phyloP scores from a whole-genome alignment of 2,797 vertebrate species.

The Alca torda region DNA sequence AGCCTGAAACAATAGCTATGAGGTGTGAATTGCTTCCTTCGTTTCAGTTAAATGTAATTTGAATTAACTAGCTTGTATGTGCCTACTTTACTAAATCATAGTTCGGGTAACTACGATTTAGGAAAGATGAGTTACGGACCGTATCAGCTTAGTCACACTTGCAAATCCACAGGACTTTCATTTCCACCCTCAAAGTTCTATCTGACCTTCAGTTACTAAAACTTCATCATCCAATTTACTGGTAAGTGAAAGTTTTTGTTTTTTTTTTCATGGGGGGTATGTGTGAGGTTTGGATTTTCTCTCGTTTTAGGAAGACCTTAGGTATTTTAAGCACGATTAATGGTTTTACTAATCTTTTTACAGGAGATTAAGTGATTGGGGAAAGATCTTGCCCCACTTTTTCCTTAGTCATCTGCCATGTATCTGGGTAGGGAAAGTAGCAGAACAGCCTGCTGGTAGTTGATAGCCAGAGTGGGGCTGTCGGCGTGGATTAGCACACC shows the following conservation, averaged over 20 bases:
- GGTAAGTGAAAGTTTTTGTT: background rate
- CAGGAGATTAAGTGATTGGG: background rate
- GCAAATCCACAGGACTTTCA: background rate
- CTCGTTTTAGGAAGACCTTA: background rate
- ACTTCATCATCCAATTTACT: background rate
- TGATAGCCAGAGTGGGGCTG: background rate
- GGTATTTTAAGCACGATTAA: background rate
- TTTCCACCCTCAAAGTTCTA: background rate
- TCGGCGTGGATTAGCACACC: background rate
- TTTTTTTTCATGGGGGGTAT: background rate
- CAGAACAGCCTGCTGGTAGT: background rate
- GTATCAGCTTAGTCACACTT: background rate
- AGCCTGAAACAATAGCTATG: conserved; percentile 51
- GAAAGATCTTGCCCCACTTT: background rate
- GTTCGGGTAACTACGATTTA: background rate
- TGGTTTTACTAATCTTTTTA: background rate
- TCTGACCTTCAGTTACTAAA: background rate
- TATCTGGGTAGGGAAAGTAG: background rate
- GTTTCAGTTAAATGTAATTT: conserved; percentile 32
- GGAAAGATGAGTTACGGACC: background rate
- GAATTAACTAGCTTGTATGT: background rate
- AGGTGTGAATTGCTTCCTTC: conserved; percentile 62
- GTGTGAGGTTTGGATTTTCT: background rate
- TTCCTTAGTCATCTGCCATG: background rate
- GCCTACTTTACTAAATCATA: background rate